Percentiles rank a stretch among this genome's conserved stretches.
These are phyloP conservation scores for Lathamus discolor DNA, from an alignment of 2,113 vertebrate species.

Conservation along the genomic window DNA sequence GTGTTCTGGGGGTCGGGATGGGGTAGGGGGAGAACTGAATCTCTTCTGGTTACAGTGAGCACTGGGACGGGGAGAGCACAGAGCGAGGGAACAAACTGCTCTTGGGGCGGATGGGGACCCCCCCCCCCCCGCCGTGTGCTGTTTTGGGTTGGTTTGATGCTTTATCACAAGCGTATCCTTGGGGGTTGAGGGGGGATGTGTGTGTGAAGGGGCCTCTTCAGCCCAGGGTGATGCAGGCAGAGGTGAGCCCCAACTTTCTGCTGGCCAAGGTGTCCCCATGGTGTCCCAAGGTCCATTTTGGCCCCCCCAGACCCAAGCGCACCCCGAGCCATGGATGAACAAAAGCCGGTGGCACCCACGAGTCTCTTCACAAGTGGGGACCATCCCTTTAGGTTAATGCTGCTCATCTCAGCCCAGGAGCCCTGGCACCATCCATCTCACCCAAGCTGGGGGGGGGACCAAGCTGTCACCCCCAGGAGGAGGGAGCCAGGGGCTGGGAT, in stretches of 20 bases:
- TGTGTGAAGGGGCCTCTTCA: no score
- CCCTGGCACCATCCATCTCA: background rate
- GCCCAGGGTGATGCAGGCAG: no score
- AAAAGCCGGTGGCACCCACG: background rate
- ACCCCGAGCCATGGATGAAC: conserved; percentile 10
- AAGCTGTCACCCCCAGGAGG: background rate
- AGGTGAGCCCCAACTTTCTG: background rate
- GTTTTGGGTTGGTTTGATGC: background rate
- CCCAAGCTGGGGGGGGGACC: background rate
- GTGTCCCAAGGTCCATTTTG: background rate
- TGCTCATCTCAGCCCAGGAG: background rate
- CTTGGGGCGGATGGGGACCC: background rate
- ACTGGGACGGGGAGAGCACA: background rate
- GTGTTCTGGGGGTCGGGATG: background rate
- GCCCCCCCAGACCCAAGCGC: background rate
- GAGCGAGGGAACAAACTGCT: conserved; percentile 54
- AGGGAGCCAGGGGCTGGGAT: background rate
- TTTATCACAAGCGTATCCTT: background rate
- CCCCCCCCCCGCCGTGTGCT: background rate
- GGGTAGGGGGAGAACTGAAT: background rate
- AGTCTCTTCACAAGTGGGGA: background rate
- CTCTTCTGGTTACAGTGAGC: background rate
- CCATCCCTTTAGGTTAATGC: background rate
- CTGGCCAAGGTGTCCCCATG: background rate
- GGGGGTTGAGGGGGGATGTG: background rate